phyloP scores from a whole-genome alignment of 2,888 invertebrate genomes.

The Nomada lathburiana region DNA sequence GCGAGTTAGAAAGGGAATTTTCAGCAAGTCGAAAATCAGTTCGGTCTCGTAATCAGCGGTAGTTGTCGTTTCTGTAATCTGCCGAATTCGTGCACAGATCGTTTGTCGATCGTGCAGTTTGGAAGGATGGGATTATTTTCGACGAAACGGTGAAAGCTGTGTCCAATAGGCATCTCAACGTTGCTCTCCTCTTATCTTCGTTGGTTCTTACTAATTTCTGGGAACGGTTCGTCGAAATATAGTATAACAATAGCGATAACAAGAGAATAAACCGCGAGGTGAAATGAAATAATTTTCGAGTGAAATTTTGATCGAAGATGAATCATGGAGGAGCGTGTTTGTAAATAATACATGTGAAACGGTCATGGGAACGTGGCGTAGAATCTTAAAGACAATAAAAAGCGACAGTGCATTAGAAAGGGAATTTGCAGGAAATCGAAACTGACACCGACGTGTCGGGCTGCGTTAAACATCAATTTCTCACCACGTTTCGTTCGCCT shows the following conservation, averaged over 20 bases:
- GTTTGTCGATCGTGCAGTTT: neutral
- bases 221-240: too few species aligned
- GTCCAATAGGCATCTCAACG: too few species aligned
- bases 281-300: neutral
- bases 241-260: too few species aligned
- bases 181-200: too few species aligned
- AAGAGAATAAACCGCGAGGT: too few species aligned
- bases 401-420: slow-evolving; percentile 39
- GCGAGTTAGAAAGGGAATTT: slow-evolving; percentile 55
- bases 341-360: slow-evolving; percentile 43
- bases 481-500: neutral
- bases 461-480: neutral
- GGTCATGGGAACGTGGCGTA: slow-evolving; percentile 50
- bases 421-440: slow-evolving; percentile 38
- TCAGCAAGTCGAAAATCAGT: slow-evolving; percentile 30
- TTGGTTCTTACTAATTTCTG: too few species aligned
- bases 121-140: too few species aligned
- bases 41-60: neutral
- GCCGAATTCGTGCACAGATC: too few species aligned
- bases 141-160: too few species aligned
- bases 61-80: neutral
- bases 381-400: slow-evolving; percentile 51
- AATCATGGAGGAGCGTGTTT: neutral
- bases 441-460: neutral
- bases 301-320: slow-evolving; percentile 23